Conservation (phyloP, 2,113 vertebrate genomes). For the Epinephelus moara region DNA sequence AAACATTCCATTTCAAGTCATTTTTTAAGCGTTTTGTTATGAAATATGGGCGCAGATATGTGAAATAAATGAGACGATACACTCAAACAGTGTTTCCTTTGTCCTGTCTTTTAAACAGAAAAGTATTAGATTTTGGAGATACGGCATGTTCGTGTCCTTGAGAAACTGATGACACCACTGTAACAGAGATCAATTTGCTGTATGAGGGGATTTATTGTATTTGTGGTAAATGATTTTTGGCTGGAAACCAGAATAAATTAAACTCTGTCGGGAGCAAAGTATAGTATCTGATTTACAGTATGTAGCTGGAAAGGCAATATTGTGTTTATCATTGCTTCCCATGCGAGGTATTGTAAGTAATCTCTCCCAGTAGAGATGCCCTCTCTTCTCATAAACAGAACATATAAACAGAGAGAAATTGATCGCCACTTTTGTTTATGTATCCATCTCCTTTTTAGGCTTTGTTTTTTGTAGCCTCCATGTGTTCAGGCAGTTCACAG, state of each 20-base stretch:
- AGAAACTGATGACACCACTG: slow-evolving; percentile 46
- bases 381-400: slow-evolving; percentile 54
- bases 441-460: slow-evolving; percentile 29
- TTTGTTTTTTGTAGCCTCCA: slow-evolving; percentile 17
- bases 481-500: background rate
- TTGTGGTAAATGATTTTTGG: slow-evolving; percentile 68
- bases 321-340: slow-evolving; percentile 64
- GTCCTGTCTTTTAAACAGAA: background rate
- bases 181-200: slow-evolving; percentile 41
- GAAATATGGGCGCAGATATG: background rate
- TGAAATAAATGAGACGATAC: background rate
- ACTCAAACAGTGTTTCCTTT: background rate
- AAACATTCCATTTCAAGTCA: background rate
- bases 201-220: slow-evolving; percentile 61
- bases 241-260: slow-evolving; percentile 65
- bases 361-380: slow-evolving; percentile 35
- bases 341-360: slow-evolving; percentile 45
- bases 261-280: slow-evolving; percentile 34
- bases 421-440: slow-evolving; percentile 39
- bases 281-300: slow-evolving; percentile 59
- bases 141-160: slow-evolving; percentile 53
- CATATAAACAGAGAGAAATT: slow-evolving; percentile 37
- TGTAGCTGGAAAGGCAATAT: slow-evolving; percentile 57
- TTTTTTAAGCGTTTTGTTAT: background rate
- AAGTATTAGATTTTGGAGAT: slow-evolving; percentile 26